Evolutionary conservation across 2,888 invertebrate species (phyloP), one percentile per base, ranked within the genome.

Genomic region (Cremastobaeus sp.): DNA sequence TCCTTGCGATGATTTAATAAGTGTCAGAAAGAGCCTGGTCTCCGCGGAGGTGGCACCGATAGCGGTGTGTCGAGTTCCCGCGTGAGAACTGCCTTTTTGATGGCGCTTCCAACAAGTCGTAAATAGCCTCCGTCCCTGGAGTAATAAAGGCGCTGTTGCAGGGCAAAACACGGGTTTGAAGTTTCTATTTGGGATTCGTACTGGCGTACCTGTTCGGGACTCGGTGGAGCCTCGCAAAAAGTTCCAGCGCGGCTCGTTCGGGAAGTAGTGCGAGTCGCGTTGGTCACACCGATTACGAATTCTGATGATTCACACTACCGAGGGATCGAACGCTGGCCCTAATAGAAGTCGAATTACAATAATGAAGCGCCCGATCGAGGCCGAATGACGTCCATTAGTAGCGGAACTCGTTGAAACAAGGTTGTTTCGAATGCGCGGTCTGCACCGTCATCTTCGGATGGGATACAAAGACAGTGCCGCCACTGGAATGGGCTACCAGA

Each of bases 401-500:
- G 76, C 78, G 62, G 76, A 70, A 57, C 72, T 64, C 77, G 73
- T 57, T 59, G 75, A 77, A 77, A 76, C 72, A 74, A 73, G 76
- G 65, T 57, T 64, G 70, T 70, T 70, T 73, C 73, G 71, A 66
- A 72, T 74, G 73, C 74, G 76, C 69, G 34, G 74, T 73, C 78
- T 84, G 88, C 88, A 86, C 79, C 83, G 88, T 88, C 88, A 86
- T 85, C 85, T 80, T 79, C 80, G 82, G 78, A 59, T 65, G 64
- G 76, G 76, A 76, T 83, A 86, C 87, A 87, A 87, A 86, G 88
- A 85, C 84, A 85, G 81, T 81, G 83, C 83, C 84, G 85, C 83
- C 82, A 81, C 81, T 78, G 80, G 80, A 77, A 77, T 76, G 74
- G 73, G 77, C 75, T 73, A 69, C 65, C 77, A 72, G 62, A 77